Percentiles rank a stretch among this genome's conserved stretches.
Evolutionary conservation across 2,888 invertebrate genomes (phyloP).

Genomic region (Hydraecia micacea): DNA sequence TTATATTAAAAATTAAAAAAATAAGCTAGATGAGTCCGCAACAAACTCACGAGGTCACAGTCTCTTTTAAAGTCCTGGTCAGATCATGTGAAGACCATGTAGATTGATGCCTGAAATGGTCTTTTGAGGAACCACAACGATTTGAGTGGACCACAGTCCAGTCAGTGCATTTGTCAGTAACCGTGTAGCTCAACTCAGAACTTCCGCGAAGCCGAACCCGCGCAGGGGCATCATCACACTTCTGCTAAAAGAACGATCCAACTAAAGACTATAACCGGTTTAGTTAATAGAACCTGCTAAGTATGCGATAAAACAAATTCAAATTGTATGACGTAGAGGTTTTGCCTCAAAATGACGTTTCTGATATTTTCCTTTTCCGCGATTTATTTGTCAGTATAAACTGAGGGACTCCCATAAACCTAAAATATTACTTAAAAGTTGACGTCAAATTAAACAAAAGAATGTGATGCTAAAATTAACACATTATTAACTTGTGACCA

Average conservation of each 20-base stretch:
- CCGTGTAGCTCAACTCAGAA: not conserved
- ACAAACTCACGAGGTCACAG: no score
- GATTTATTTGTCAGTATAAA: not conserved
- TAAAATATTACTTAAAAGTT: not conserved
- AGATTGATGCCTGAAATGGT: no score
- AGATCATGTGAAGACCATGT: no score
- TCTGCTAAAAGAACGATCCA: not conserved
- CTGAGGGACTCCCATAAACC: constrained; percentile 25
- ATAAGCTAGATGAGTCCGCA: no score
- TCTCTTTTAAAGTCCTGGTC: no score
- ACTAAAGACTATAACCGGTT: not conserved
- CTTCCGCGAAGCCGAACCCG: no score
- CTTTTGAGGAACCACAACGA: no score
- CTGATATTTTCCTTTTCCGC: constrained; percentile 21
- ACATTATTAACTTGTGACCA: constrained; percentile 16
- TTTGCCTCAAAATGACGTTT: not conserved
- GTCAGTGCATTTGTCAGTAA: no score
- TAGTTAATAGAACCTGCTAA: not conserved
- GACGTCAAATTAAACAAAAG: not conserved
- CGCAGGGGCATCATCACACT: not conserved
- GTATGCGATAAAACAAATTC: constrained; percentile 15
- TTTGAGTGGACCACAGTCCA: no score
- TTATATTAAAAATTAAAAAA: no score
- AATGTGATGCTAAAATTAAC: constrained; percentile 20
- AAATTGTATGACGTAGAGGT: constrained; percentile 17